Evolutionary conservation across 2,888 invertebrate species (phyloP).

Genomic region (Xylota segnis): DNA sequence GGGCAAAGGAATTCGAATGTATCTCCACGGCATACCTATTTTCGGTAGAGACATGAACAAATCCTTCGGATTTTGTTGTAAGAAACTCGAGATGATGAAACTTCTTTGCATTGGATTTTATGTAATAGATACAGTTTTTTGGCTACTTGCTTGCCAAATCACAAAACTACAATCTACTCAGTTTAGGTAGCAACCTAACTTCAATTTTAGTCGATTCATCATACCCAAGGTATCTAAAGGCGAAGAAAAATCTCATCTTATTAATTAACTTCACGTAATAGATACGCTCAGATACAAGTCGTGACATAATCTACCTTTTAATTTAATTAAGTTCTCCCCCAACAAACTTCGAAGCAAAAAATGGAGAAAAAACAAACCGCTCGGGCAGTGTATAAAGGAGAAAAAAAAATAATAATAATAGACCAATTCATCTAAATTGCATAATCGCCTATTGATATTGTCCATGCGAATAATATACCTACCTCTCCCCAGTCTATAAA

Average conservation of each 20-base stretch:
- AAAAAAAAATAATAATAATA: constrained; percentile 74
- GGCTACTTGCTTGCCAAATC: background rate
- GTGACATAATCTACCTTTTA: constrained; percentile 77
- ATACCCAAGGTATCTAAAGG: constrained; percentile 23
- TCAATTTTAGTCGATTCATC: constrained; percentile 34
- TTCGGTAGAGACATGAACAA: constrained; percentile 33
- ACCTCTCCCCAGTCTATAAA: constrained; percentile 32
- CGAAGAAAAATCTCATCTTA: constrained; percentile 57
- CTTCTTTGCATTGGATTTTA: constrained; percentile 1
- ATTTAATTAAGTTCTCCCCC: constrained; percentile 75
- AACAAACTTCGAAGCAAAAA: constrained; percentile 14
- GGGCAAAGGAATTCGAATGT: constrained; percentile 18
- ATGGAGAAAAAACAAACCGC: constrained; percentile 16
- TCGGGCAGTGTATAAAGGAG: constrained; percentile 65
- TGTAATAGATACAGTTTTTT: constrained; percentile 6
- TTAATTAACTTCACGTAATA: constrained; percentile 73
- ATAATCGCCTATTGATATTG: constrained; percentile 78
- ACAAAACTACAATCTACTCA: background rate
- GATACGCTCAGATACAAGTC: constrained; percentile 69
- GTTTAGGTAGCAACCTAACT: background rate
- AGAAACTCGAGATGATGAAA: constrained; percentile 22
- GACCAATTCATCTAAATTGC: constrained; percentile 78
- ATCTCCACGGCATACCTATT: background rate
- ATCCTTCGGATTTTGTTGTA: constrained; percentile 61
- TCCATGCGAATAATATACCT: constrained; percentile 77